Conservation (phyloP, 53 echinoderm and acorn worm genomes). For the Glandiceps talaboti region DNA sequence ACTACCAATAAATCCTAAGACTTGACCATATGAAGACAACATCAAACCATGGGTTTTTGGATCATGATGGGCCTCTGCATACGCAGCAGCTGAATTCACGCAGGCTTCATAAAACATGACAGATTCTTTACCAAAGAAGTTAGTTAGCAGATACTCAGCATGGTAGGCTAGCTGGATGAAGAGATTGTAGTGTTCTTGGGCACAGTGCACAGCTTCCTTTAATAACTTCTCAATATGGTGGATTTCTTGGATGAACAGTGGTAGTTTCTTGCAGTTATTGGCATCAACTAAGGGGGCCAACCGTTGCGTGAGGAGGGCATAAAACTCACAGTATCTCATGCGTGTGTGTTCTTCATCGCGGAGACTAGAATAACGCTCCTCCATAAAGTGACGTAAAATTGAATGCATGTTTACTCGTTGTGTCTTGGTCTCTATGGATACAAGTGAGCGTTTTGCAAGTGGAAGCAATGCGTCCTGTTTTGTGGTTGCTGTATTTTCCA, state of each 20-base stretch:
- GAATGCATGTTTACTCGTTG: conserved; percentile 22
- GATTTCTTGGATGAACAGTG: conserved; percentile 24
- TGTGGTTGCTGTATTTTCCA: conserved; percentile 3
- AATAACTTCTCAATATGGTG: conserved; percentile 31
- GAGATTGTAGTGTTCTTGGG: conserved; percentile 24
- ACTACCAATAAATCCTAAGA: not conserved
- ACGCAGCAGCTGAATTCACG: conserved; percentile 10
- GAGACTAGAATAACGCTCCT: conserved; percentile 19
- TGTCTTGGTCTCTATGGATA: conserved; percentile 11
- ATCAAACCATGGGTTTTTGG: not conserved
- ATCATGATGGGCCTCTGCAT: not conserved
- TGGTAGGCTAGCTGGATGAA: conserved; percentile 27
- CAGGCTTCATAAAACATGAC: conserved; percentile 26
- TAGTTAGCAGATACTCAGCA: conserved; percentile 15
- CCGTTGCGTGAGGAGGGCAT: conserved; percentile 16
- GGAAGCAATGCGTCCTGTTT: conserved; percentile 23
- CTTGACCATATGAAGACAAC: not conserved
- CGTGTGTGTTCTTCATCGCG: not conserved
- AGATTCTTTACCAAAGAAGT: conserved; percentile 23
- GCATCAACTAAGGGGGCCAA: conserved; percentile 23
- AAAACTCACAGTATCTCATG: conserved; percentile 26
- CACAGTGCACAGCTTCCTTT: not conserved
- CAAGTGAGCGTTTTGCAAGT: conserved; percentile 23
- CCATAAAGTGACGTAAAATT: conserved; percentile 18
- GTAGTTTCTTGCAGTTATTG: conserved; percentile 28